These are phyloP conservation scores for Thymelicus lineola DNA, from an alignment of 2,888 invertebrate genomes.

Conservation along the genomic window DNA sequence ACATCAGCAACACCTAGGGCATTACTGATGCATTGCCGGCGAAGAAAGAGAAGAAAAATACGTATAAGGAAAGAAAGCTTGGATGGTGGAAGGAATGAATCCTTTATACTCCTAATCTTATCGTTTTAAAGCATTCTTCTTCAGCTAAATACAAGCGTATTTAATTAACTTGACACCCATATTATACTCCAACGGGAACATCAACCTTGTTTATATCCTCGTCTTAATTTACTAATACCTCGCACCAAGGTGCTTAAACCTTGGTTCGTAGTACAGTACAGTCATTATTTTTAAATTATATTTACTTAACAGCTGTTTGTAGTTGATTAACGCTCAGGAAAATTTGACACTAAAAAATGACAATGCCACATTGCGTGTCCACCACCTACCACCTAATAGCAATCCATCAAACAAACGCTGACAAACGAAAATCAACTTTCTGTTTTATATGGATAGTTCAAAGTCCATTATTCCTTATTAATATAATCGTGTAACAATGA, in stretches of 20 bases:
- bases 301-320: slow-evolving; percentile 31
- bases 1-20: no score
- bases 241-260: not conserved
- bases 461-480: not conserved
- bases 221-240: no score
- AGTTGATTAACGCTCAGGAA: slow-evolving; percentile 61
- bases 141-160: no score
- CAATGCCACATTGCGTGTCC: slow-evolving; percentile 64
- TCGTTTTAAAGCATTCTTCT: no score
- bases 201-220: not conserved
- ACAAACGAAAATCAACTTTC: not conserved
- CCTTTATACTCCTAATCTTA: no score
- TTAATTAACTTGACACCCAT: no score
- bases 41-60: no score
- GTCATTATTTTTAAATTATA: not conserved
- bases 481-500: no score
- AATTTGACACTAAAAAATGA: slow-evolving; percentile 74
- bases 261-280: not conserved
- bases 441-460: not conserved
- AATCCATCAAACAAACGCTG: not conserved
- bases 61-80: no score
- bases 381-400: slow-evolving; percentile 45
- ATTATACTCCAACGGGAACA: not conserved
- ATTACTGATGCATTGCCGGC: no score
- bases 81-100: no score